Evolutionary conservation across 2,888 invertebrate species (phyloP), one percentile per base, ranked within the genome.

Genomic region (Merodon equestris): DNA sequence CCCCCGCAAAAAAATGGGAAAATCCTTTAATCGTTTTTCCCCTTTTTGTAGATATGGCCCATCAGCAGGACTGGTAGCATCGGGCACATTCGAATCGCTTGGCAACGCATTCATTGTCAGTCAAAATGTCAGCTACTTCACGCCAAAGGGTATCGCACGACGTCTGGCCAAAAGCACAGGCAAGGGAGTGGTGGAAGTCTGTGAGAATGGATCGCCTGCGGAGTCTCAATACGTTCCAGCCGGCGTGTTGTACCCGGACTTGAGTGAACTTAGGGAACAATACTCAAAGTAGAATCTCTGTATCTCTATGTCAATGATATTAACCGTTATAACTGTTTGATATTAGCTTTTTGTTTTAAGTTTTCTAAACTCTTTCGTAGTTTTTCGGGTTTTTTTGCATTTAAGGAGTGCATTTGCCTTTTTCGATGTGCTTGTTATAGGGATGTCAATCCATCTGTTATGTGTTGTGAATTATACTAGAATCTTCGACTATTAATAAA

Each of bases 101-200:
- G 94, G 94, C 9, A 94, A 95, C 87, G 90, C 93, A 0, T 92
- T 92, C 38, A 88, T 91, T 83, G 91, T 94, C 1, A 92, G 92
- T 19, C 90, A 91, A 83, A 93, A 94, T 87, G 90, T 92, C 0
- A 91, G 91, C 84, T 90, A 92, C 79, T 89, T 95, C 4, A 93
- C 93, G 2, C 92, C 93, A 9, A 93, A 92, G 86, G 92, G 93
- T 1, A 86, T 94, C 14, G 92, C 91, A 15, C 93, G 93, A 83
- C 89, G 89, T 72, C 90, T 93, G 51, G 92, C 91, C 0, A 93
- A 93, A 86, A 90, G 91, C 79, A 90, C 93, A 0, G 92, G 93
- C 0, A 91, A 91, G 83, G 91, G 91, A 1, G 86, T 91, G 7
- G 85, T 91, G 0, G 86, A 87, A 77, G 89, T 90, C 63, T 88